phyloP scores from a whole-genome alignment of 2,113 vertebrate species.

The Anolis carolinensis region DNA sequence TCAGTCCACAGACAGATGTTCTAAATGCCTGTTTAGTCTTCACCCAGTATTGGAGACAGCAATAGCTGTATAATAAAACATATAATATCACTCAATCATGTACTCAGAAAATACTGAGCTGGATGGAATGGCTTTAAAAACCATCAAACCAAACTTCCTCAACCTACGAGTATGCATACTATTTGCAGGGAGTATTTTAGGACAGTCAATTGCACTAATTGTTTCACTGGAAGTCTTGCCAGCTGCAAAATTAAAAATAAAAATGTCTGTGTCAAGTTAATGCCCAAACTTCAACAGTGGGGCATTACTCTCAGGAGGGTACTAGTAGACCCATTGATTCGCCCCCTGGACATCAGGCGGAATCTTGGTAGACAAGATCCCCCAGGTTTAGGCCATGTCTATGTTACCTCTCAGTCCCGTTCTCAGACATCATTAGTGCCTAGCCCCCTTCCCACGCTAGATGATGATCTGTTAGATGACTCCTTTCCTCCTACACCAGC shows the following conservation, averaged over 20 bases:
- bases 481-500: too few relatives aligned
- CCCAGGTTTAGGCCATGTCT: too few relatives aligned
- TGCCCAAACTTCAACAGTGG: too few relatives aligned
- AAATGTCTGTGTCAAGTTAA: not conserved
- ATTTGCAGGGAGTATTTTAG: not conserved
- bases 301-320: too few relatives aligned
- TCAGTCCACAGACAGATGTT: not conserved
- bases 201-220: not conserved
- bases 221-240: not conserved
- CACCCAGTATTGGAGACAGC: constrained; percentile 9
- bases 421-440: too few relatives aligned
- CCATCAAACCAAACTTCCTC: not conserved
- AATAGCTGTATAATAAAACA: not conserved
- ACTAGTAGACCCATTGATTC: too few relatives aligned
- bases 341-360: too few relatives aligned
- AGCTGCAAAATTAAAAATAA: not conserved
- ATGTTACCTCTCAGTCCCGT: too few relatives aligned
- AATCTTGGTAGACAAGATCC: too few relatives aligned
- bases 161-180: not conserved
- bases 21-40: constrained; percentile 4
- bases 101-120: not conserved
- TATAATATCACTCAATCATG: not conserved
- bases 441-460: too few relatives aligned
- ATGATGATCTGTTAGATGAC: too few relatives aligned
- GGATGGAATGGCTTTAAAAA: not conserved